These are phyloP conservation scores for Pungitius pungitius DNA, from an alignment of 2,113 vertebrate genomes.

Conservation along the genomic window DNA sequence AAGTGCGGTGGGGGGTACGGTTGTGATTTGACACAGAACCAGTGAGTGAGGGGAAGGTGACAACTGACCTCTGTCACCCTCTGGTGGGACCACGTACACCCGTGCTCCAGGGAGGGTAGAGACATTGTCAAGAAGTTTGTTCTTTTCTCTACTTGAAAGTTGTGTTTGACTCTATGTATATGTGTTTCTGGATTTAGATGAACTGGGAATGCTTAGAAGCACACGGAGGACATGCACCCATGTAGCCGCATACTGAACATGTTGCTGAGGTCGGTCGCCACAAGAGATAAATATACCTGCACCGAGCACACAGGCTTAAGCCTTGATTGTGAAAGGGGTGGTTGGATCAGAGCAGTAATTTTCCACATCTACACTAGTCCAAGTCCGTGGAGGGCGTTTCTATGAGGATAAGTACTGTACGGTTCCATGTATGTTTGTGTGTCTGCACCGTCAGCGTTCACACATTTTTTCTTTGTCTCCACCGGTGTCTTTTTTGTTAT, in stretches of 20 bases:
- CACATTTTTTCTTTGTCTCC: conserved; percentile 17
- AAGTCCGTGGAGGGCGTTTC: conserved; percentile 62
- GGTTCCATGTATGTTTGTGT: conserved; percentile 13
- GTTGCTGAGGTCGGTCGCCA: conserved; percentile 54
- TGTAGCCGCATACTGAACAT: conserved; percentile 10
- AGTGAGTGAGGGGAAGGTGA: conserved; percentile 71
- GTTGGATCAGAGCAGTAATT: conserved; percentile 75
- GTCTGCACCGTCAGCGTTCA: conserved; percentile 7
- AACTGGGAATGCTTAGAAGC: background rate
- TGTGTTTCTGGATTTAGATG: conserved; percentile 13
- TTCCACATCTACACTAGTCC: conserved; percentile 72
- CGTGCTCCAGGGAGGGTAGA: conserved; percentile 31
- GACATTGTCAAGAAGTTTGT: conserved; percentile 29
- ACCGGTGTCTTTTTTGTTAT: conserved; percentile 14
- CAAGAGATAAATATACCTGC: conserved; percentile 80
- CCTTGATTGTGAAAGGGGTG: conserved; percentile 76
- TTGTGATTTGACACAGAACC: conserved; percentile 73
- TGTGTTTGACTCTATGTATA: conserved; percentile 22
- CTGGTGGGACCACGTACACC: conserved; percentile 42
- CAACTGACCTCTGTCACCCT: conserved; percentile 69
- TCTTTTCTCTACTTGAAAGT: too few species aligned
- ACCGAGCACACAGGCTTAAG: conserved; percentile 59
- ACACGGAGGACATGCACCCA: conserved; percentile 17
- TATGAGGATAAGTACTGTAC: conserved; percentile 27
- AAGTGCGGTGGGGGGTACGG: conserved; percentile 67